These are phyloP conservation scores for Tenthredo distinguenda DNA, from an alignment of 2,888 invertebrate species.

Conservation along the genomic window DNA sequence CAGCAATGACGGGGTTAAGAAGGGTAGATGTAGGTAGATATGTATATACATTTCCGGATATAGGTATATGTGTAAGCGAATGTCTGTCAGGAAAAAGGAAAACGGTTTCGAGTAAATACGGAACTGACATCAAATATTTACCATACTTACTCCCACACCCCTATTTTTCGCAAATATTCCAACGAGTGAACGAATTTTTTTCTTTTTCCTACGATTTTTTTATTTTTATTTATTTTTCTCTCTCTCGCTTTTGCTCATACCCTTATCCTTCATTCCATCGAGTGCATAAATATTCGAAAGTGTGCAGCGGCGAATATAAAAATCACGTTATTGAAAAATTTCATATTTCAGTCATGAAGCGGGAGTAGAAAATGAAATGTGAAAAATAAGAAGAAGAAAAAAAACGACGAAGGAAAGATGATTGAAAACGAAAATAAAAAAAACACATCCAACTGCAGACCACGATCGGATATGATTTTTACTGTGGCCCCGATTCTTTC, in stretches of 20 bases:
- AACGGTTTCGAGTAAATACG: not conserved
- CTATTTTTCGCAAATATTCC: not conserved
- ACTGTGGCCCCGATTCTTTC: no score
- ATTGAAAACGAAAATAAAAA: no score
- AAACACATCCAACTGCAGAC: no score
- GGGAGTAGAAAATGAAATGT: no score
- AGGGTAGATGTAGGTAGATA: not conserved
- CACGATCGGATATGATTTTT: no score
- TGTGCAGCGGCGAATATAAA: not conserved
- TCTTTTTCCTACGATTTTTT: not conserved
- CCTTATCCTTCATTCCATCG: not conserved
- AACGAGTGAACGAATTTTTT: not conserved
- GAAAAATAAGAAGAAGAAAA: no score
- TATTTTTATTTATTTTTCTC: not conserved
- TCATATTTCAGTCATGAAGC: not conserved
- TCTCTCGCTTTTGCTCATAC: not conserved
- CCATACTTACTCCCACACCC: not conserved
- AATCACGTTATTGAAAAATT: not conserved
- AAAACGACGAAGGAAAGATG: no score
- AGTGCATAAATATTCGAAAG: not conserved
- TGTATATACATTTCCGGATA: not conserved
- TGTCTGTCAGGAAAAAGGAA: not conserved
- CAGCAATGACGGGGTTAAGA: not conserved
- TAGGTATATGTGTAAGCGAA: not conserved
- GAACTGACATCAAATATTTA: conserved; percentile 1